Conservation (phyloP, 2,888 invertebrate genomes). For the Amorpha juglandis region DNA sequence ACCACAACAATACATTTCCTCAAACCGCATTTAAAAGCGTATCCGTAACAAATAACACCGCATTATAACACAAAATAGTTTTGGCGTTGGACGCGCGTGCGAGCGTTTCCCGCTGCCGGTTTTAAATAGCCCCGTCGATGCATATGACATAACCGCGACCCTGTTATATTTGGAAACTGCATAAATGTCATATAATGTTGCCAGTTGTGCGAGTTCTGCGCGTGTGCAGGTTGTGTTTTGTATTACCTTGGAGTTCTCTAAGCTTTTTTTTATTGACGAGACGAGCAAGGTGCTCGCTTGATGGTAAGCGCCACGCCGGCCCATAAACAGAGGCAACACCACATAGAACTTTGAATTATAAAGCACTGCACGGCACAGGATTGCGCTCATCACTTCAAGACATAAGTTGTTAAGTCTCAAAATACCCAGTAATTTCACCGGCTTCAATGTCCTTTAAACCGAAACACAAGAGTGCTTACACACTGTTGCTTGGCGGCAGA, state of each 20-base stretch:
- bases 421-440: no score
- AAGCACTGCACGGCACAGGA: no score
- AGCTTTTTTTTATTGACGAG: no score
- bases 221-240: conserved; percentile 20
- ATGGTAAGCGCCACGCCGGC: no score
- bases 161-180: conserved; percentile 48
- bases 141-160: conserved; percentile 55
- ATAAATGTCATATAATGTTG: conserved; percentile 33
- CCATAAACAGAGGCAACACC: no score
- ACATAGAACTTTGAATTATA: no score
- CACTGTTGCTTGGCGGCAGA: no score
- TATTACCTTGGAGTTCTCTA: background rate
- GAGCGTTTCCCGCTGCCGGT: conserved; percentile 49
- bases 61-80: conserved; percentile 48
- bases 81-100: conserved; percentile 44
- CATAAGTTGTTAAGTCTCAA: no score
- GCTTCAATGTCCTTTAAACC: no score
- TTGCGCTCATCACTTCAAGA: no score
- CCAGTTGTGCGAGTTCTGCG: background rate
- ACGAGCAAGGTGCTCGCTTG: no score
- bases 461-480: no score
- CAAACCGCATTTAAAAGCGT: background rate
- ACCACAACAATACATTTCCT: background rate
- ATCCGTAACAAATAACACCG: background rate
- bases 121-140: conserved; percentile 60